phyloP scores from a whole-genome alignment of 2,888 invertebrate species.

The Crocallis elinguaria region DNA sequence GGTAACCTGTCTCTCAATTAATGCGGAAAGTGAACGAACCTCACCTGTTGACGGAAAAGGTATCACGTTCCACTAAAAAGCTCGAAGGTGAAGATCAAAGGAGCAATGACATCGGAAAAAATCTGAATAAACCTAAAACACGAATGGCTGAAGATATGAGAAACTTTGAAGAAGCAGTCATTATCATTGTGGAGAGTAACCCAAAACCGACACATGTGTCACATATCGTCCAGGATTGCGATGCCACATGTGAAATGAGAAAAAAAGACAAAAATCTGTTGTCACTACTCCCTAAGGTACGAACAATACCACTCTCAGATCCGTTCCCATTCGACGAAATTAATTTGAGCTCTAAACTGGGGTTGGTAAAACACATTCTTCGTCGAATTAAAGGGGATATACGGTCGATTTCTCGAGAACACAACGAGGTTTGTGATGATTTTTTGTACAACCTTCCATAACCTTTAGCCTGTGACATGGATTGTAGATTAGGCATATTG shows the following conservation, averaged over 20 bases:
- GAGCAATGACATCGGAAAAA: slow-evolving; percentile 64
- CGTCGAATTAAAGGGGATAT: slow-evolving; percentile 45
- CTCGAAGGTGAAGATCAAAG: slow-evolving; percentile 72
- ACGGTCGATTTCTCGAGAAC: slow-evolving; percentile 72
- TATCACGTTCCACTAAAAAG: slow-evolving; percentile 69
- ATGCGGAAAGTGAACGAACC: slow-evolving; percentile 44
- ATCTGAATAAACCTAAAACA: slow-evolving; percentile 61
- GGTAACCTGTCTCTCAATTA: slow-evolving; percentile 40
- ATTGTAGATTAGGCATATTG: slow-evolving; percentile 84
- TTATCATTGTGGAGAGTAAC: slow-evolving; percentile 81
- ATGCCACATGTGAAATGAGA: slow-evolving; percentile 82
- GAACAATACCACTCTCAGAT: slow-evolving; percentile 75
- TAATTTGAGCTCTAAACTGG: slow-evolving; percentile 56
- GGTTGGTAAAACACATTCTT: slow-evolving; percentile 51
- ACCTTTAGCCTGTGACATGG: slow-evolving; percentile 84
- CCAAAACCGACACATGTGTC: slow-evolving; percentile 83
- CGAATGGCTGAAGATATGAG: slow-evolving; percentile 68
- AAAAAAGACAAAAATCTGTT: slow-evolving; percentile 82
- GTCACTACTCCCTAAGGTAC: slow-evolving; percentile 81
- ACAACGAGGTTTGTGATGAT: slow-evolving; percentile 67
- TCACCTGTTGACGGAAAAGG: slow-evolving; percentile 62
- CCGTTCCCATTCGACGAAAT: slow-evolving; percentile 37
- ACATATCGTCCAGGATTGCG: slow-evolving; percentile 84
- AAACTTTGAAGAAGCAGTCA: slow-evolving; percentile 78
- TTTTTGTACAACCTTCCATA: slow-evolving; percentile 82